Base-by-base conservation (phyloP, 2,797 vertebrate species). In the Babyrousa celebensis region DNA sequence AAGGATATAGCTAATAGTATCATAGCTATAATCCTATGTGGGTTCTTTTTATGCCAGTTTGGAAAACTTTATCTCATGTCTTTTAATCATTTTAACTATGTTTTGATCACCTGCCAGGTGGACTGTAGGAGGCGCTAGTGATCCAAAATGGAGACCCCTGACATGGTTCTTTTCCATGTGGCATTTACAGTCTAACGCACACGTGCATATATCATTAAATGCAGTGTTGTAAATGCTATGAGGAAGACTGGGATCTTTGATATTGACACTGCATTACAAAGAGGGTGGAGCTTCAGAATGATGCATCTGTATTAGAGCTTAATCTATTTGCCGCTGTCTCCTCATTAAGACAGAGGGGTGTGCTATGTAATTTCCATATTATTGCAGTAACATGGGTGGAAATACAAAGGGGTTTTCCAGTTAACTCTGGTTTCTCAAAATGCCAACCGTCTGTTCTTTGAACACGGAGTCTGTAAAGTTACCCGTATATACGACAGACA, bases 41-140 rank as follows among this genome's bases (percentile, higher is more conserved):
- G 6, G 14, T 43, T 78, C 29, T 91, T 93, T 91, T 32, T 36
- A 75, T 91, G 21, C 29, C 18, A 62, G 23, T 29, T 89, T 79
- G 67, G 70, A 75, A 91, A 79, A 7, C 65, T 78, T 65, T 65
- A 1, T 52, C 11, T 56, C 40, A 52, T 17, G 20, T 62, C 32
- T 89, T 80, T 85, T 67, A 36, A 43, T 90, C 63, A 36, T 89
- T 72, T n/a, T 78, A 80, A 75, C 29, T 79, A 70, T 17, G 27
- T 71, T 23, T 25, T 11, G 21, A 43, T 80, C n/a, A 71, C 8
- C 70, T 84, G 7, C 32, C 62, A 15, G 29, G 9, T 62, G 23
- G 4, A 23, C 21, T 16, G 1, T n/a, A 8, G 29, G 78, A 36
- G 62, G n/a, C 56, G 11, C 32, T 74, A n/a, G 11, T 15, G 63